A percentile compares a stretch with the other conserved stretches of the same genome.
phyloP scores from a whole-genome alignment of 1,140 invertebrate genomes.

The Drosophila kikkawai region DNA sequence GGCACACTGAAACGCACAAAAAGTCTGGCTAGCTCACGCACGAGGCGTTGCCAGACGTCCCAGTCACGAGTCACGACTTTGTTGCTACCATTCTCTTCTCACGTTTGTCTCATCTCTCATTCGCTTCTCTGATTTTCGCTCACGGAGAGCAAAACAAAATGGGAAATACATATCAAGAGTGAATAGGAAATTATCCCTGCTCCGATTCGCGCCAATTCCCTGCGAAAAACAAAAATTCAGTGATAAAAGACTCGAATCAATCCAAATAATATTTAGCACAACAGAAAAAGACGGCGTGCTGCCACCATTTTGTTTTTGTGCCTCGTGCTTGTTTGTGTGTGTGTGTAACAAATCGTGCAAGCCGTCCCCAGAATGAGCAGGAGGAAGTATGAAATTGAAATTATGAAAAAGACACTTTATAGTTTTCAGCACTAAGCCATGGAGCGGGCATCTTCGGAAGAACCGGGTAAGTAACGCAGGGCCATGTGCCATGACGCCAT shows the following conservation, averaged over 20 bases:
- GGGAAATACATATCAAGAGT: conserved; percentile 28
- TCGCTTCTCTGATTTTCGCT: conserved; percentile 11
- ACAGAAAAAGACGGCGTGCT: not conserved
- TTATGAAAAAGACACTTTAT: not conserved
- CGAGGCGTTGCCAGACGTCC: too few species aligned
- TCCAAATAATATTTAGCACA: not conserved
- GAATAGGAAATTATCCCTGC: conserved; percentile 38
- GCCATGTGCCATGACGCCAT: conserved; percentile 31
- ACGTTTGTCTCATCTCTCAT: conserved; percentile 20
- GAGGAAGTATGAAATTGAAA: conserved; percentile 14
- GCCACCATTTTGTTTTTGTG: conserved; percentile 38
- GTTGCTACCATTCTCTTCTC: not conserved
- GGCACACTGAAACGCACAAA: too few species aligned
- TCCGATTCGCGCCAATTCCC: conserved; percentile 43
- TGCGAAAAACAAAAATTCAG: conserved; percentile 2
- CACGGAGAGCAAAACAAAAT: conserved; percentile 44
- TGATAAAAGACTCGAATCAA: conserved; percentile 1
- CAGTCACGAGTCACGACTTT: too few species aligned
- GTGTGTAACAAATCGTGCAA: conserved; percentile 11
- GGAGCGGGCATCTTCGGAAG: conserved; percentile 14
- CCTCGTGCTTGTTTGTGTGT: conserved; percentile 23
- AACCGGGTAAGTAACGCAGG: conserved; percentile 24
- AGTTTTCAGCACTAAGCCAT: conserved; percentile 19
- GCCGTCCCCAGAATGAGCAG: conserved; percentile 21
- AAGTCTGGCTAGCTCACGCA: too few species aligned